These are phyloP conservation scores for Cecidostiba fungosa DNA, from an alignment of 2,888 invertebrate genomes.

Conservation along the genomic window DNA sequence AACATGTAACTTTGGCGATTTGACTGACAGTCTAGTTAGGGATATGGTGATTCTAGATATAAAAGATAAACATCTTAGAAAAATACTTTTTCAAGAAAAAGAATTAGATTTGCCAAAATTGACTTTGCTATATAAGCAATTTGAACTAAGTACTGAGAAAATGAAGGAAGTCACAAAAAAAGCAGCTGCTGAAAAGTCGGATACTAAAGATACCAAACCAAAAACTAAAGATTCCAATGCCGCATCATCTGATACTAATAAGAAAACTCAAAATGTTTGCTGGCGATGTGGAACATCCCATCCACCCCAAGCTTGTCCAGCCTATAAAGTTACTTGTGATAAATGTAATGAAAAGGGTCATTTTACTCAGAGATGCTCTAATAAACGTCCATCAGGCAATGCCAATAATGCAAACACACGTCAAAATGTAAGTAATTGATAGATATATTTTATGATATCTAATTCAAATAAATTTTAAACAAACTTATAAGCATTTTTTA, in stretches of 20 bases:
- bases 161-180: constrained; percentile 48
- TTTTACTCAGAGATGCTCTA: constrained; percentile 61
- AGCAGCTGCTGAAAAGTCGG: constrained; percentile 35
- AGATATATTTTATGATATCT: not conserved
- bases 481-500: not conserved
- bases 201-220: not conserved
- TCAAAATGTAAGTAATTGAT: constrained; percentile 24
- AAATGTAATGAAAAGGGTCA: constrained; percentile 64
- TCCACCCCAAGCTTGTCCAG: constrained; percentile 60
- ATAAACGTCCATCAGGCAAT: constrained; percentile 14
- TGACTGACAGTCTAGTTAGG: constrained; percentile 56
- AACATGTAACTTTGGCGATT: constrained; percentile 62
- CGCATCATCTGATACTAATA: constrained; percentile 1
- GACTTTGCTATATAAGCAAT: constrained; percentile 48
- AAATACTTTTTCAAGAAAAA: constrained; percentile 54
- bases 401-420: not conserved
- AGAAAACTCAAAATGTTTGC: constrained; percentile 54
- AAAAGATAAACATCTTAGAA: constrained; percentile 60
- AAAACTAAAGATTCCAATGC: constrained; percentile 2
- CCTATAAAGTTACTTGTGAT: constrained; percentile 61
- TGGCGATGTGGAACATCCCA: constrained; percentile 62
- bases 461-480: not conserved
- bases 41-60: constrained; percentile 62
- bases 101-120: constrained; percentile 54
- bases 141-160: constrained; percentile 54